Conservation (phyloP, 64 coral and sea anemone species). For the Pocillopora damicornis region DNA sequence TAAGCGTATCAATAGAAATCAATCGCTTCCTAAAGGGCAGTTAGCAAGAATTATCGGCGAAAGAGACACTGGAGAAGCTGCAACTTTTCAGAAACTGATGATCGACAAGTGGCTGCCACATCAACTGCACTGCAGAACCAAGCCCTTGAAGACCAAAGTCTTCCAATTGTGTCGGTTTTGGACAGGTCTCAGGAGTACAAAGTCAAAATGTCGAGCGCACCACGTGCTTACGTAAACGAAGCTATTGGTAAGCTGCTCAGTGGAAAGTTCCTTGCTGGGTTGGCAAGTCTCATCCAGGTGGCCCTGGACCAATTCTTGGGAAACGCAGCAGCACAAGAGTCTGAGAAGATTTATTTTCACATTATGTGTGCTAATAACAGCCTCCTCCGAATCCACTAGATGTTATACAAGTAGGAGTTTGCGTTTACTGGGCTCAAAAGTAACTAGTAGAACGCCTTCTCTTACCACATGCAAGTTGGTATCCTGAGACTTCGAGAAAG, state of each 20-base stretch:
- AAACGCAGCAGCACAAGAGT: conserved; percentile 6
- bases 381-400: conserved; percentile 47
- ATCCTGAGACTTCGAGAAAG: conserved; percentile 32
- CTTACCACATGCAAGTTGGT: conserved; percentile 31
- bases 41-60: neutral
- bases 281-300: conserved; percentile 10
- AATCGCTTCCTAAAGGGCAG: no score
- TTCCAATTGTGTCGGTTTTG: conserved; percentile 27
- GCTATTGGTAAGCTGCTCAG: conserved; percentile 1
- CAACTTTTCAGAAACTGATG: neutral
- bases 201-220: neutral
- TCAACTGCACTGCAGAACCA: conserved; percentile 2
- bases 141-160: conserved; percentile 28
- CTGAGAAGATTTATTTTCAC: conserved; percentile 17
- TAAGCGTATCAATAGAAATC: no score
- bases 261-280: conserved; percentile 17
- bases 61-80: neutral
- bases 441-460: conserved; percentile 13
- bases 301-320: conserved; percentile 28
- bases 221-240: neutral
- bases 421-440: neutral
- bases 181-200: conserved; percentile 16
- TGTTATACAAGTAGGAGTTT: conserved; percentile 43
- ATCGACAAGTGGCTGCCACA: neutral
- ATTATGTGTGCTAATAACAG: conserved; percentile 38